Percentiles rank a stretch among this genome's conserved stretches.
Conservation (phyloP, 2,797 vertebrate genomes). For the Petrocephalus sullivani region DNA sequence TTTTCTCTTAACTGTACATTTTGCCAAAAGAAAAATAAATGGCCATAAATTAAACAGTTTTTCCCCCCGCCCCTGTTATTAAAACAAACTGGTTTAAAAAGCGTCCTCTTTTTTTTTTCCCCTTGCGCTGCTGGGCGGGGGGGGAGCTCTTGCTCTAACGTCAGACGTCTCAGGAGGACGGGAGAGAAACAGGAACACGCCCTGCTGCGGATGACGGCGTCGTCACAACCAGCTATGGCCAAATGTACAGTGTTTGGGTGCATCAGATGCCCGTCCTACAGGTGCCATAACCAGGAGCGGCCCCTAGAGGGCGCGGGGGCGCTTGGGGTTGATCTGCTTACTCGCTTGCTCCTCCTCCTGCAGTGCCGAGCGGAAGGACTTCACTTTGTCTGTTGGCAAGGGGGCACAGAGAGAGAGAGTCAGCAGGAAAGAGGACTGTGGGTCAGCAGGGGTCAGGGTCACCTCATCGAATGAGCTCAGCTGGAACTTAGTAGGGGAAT, state of each 20-base stretch:
- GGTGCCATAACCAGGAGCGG: constrained; percentile 22
- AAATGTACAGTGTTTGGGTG: constrained; percentile 55
- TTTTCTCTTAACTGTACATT: constrained; percentile 44
- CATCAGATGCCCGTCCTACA: constrained; percentile 16
- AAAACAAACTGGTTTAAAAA: constrained; percentile 51
- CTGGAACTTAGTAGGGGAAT: not conserved
- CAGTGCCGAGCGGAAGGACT: constrained; percentile 85
- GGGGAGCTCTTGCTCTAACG: not conserved
- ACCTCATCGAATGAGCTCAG: not conserved
- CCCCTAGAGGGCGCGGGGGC: constrained; percentile 53
- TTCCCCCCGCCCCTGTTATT: constrained; percentile 23
- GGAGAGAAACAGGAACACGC: constrained; percentile 34
- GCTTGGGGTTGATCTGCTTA: constrained; percentile 91
- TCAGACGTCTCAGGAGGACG: not conserved
- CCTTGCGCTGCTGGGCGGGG: constrained; percentile 13
- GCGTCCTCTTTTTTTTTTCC: constrained; percentile 56
- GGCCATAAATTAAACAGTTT: not conserved
- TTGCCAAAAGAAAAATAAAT: constrained; percentile 51
- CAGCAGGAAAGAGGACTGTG: not conserved
- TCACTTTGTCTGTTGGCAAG: constrained; percentile 83
- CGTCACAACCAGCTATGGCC: constrained; percentile 53
- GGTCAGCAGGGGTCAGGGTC: not conserved
- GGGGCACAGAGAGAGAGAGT: constrained; percentile 21
- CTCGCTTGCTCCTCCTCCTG: constrained; percentile 96
- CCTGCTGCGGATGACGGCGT: constrained; percentile 49